These are phyloP conservation scores for Hirtodrosophila alboralis DNA, from an alignment of 2,888 invertebrate species.

Conservation along the genomic window DNA sequence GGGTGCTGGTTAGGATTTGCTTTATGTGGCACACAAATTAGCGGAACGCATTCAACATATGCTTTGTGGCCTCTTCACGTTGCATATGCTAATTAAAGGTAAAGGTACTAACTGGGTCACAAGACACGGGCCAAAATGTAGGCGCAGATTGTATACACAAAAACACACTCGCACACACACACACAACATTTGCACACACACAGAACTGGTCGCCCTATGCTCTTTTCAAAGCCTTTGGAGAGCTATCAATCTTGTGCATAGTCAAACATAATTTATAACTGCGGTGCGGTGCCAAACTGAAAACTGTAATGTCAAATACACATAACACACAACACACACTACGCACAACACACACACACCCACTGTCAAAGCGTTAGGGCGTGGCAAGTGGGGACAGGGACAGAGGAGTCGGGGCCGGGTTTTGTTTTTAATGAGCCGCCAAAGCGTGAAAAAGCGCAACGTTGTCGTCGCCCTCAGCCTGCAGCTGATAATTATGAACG, in stretches of 20 bases:
- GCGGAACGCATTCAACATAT: conserved; percentile 35
- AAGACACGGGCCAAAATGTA: conserved; percentile 49
- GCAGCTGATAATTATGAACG: conserved; percentile 74
- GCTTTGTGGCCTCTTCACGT: conserved; percentile 6
- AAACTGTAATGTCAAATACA: conserved; percentile 32
- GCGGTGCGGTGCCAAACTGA: conserved; percentile 13
- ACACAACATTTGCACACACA: conserved; percentile 44
- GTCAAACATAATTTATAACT: conserved; percentile 77
- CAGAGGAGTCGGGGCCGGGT: too few relatives aligned
- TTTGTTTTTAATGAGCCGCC: conserved; percentile 74
- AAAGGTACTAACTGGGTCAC: conserved; percentile 71
- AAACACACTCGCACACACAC: too few relatives aligned
- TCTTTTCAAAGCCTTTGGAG: conserved; percentile 44
- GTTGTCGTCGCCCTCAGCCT: conserved; percentile 31
- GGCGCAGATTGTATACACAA: conserved; percentile 25
- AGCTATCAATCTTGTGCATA: conserved; percentile 72
- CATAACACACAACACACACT: conserved; percentile 23
- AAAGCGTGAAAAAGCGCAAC: conserved; percentile 78
- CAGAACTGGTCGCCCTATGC: conserved; percentile 32
- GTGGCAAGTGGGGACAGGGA: conserved; percentile 35
- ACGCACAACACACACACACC: conserved; percentile 5
- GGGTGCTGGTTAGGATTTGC: conserved; percentile 17
- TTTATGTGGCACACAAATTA: conserved; percentile 41
- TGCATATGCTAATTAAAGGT: conserved; percentile 72
- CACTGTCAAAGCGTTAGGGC: conserved; percentile 41